phyloP scores from a whole-genome alignment of 2,113 vertebrate genomes.

The Syngnathus floridae region DNA sequence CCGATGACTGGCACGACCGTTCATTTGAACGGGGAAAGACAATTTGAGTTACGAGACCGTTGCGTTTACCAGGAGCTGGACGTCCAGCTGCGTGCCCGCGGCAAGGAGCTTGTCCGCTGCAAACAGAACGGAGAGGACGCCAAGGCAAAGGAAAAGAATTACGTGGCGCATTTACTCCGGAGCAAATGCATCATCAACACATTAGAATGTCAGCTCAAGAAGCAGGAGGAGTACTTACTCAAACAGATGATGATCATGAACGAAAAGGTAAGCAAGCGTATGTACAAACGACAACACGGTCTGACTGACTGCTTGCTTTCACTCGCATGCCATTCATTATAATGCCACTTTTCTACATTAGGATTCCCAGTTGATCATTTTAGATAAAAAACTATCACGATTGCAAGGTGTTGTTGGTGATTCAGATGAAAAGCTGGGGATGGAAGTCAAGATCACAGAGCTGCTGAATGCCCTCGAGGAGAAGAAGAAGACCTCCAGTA shows the following conservation, averaged over 20 bases:
- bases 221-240: slow-evolving; percentile 73
- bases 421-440: slow-evolving; percentile 73
- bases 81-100: slow-evolving; percentile 64
- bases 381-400: slow-evolving; percentile 75
- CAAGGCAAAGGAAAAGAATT: slow-evolving; percentile 71
- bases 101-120: slow-evolving; percentile 70
- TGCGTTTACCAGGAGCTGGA: slow-evolving; percentile 75
- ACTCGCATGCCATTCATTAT: background rate
- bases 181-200: slow-evolving; percentile 64
- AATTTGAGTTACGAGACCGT: background rate
- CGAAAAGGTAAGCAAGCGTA: slow-evolving; percentile 69
- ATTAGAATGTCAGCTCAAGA: slow-evolving; percentile 67
- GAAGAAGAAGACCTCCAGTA: slow-evolving; percentile 61
- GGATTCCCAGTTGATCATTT: slow-evolving; percentile 77
- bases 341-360: slow-evolving; percentile 26
- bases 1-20: no score
- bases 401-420: slow-evolving; percentile 75
- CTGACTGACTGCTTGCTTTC: background rate
- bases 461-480: slow-evolving; percentile 74
- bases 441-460: slow-evolving; percentile 75
- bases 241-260: slow-evolving; percentile 77
- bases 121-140: slow-evolving; percentile 71
- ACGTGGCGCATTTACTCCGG: slow-evolving; percentile 68
- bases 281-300: background rate
- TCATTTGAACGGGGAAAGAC: background rate